These are phyloP conservation scores for Heterocephalus glaber DNA, from an alignment of 2,113 vertebrate genomes.

Conservation along the genomic window DNA sequence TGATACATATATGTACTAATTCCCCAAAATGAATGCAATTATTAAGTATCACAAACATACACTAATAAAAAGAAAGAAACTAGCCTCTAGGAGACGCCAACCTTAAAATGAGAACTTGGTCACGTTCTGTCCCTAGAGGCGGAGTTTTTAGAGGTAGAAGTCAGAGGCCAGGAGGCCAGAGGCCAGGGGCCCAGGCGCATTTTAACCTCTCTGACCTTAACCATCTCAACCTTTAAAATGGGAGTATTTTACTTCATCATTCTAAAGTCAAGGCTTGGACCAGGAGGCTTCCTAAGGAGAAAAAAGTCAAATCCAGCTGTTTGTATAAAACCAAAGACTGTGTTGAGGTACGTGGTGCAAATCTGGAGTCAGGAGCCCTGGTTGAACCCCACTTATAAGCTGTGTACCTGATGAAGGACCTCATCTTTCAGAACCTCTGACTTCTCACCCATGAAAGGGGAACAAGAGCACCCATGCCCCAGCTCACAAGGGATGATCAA, in stretches of 20 bases:
- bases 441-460: neutral
- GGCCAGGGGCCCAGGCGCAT: neutral
- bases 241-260: neutral
- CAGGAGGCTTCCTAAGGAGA: neutral
- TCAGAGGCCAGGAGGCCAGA: neutral
- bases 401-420: neutral
- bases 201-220: neutral
- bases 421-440: neutral
- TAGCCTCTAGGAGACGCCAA: neutral
- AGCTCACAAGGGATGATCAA: neutral
- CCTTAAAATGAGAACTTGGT: neutral
- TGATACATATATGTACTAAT: neutral
- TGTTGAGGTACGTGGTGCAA: neutral
- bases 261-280: neutral
- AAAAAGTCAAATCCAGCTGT: neutral
- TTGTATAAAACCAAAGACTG: neutral
- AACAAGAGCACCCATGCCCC: neutral
- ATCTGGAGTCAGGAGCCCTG: neutral
- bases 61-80: neutral
- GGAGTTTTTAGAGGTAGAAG: neutral
- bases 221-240: slow-evolving; percentile 9
- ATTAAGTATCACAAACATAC: neutral
- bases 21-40: neutral
- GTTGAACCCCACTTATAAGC: neutral
- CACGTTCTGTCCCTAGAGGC: neutral